Percentiles rank a stretch among this genome's conserved stretches.
These are phyloP conservation scores for Mormoops blainvillei DNA, from an alignment of 2,113 vertebrate genomes.

Conservation along the genomic window DNA sequence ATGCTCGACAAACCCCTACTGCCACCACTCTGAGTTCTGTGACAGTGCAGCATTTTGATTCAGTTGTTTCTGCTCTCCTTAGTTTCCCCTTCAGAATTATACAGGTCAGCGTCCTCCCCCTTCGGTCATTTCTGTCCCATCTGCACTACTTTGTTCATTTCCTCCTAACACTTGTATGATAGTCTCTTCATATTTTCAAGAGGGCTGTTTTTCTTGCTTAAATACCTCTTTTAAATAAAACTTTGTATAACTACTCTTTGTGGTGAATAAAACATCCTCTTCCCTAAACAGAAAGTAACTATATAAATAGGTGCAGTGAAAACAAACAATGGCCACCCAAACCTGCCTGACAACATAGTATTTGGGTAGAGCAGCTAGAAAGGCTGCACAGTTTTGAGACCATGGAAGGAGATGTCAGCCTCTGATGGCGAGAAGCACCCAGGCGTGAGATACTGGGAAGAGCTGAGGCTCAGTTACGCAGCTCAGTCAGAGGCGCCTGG, in stretches of 20 bases:
- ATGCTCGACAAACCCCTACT: accelerated
- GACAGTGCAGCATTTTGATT: background rate
- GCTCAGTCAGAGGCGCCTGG: background rate
- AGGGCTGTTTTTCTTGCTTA: background rate
- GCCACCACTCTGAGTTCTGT: background rate
- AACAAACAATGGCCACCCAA: background rate
- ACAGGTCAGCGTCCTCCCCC: background rate
- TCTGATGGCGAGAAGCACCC: accelerated
- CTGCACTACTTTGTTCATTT: background rate
- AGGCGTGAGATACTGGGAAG: background rate
- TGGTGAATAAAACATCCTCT: conserved; percentile 3
- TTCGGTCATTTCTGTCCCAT: no score
- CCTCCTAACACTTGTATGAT: background rate
- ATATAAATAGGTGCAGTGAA: background rate
- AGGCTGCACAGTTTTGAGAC: background rate
- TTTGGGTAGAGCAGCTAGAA: background rate
- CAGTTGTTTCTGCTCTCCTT: background rate
- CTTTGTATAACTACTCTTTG: background rate
- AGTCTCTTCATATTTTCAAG: background rate
- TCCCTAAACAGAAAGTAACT: background rate
- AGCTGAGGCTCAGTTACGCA: background rate
- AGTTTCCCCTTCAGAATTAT: background rate
- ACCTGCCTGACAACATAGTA: background rate
- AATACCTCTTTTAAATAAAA: background rate
- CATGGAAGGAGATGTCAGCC: background rate